phyloP scores from a whole-genome alignment of 2,113 vertebrate genomes.

The Neolamprologus sp. region DNA sequence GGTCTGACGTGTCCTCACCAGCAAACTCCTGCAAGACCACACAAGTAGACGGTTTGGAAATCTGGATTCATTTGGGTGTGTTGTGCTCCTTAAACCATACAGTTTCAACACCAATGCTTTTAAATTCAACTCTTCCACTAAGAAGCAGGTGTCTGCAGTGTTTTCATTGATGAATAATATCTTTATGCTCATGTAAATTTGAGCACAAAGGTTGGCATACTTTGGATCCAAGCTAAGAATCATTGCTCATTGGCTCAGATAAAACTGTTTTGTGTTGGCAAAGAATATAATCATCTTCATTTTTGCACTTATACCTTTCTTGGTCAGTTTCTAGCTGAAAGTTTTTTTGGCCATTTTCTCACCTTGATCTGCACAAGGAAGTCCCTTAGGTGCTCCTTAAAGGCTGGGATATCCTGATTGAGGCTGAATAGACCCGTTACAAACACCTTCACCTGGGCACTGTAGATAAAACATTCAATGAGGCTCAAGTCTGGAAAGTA shows the following conservation, averaged over 20 bases:
- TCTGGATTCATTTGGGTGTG: not conserved
- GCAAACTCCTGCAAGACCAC: constrained; percentile 82
- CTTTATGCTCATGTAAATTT: not conserved
- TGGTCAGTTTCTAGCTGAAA: not conserved
- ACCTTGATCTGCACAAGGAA: constrained; percentile 99
- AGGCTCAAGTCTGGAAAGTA: not conserved
- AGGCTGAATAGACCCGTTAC: constrained; percentile 98
- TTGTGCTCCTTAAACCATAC: not conserved
- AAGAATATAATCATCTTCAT: not conserved
- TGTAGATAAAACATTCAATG: not conserved
- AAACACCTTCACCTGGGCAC: constrained; percentile 92
- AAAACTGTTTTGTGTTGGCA: not conserved
- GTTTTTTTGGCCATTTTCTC: not conserved
- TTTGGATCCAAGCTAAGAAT: not conserved
- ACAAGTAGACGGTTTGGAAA: not conserved
- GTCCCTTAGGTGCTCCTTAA: constrained; percentile 97
- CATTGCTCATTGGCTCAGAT: not conserved
- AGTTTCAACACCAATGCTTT: not conserved
- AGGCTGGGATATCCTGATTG: constrained; percentile 99
- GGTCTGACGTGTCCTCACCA: constrained; percentile 91
- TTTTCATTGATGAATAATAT: not conserved
- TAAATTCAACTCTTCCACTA: not conserved
- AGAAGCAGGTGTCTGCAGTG: not conserved
- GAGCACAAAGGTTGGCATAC: not conserved
- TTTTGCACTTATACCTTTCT: not conserved